These are phyloP conservation scores for Coleophora deauratella DNA, from an alignment of 2,888 invertebrate genomes.

Conservation along the genomic window DNA sequence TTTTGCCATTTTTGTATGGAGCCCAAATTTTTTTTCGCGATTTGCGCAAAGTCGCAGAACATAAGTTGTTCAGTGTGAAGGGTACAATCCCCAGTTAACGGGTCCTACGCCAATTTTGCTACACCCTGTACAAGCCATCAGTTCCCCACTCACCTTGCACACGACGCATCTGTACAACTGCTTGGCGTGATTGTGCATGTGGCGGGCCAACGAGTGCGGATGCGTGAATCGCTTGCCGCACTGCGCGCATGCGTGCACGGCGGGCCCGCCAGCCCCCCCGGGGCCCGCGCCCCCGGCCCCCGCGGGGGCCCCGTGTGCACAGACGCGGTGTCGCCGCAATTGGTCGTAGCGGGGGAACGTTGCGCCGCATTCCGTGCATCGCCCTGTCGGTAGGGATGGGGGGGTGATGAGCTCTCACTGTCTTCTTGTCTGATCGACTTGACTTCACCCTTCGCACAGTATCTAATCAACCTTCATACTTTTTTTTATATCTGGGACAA, in stretches of 20 bases:
- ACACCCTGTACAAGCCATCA: no score
- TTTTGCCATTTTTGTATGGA: no score
- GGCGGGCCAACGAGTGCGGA: constrained; percentile 58
- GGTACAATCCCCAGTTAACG: no score
- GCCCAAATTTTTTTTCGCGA: neutral
- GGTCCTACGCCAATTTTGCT: no score
- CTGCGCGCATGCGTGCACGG: constrained; percentile 48
- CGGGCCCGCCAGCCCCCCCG: constrained; percentile 1
- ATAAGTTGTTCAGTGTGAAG: no score
- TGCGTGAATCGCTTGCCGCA: constrained; percentile 62
- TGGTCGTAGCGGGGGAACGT: constrained; percentile 56
- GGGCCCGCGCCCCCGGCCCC: constrained; percentile 13
- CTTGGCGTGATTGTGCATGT: constrained; percentile 65
- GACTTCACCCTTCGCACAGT: neutral
- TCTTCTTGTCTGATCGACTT: neutral
- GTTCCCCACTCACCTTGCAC: constrained; percentile 40
- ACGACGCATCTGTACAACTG: constrained; percentile 67
- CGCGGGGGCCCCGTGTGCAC: constrained; percentile 30
- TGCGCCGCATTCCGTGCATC: constrained; percentile 46
- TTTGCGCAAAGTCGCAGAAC: no score
- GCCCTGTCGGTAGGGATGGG: constrained; percentile 28
- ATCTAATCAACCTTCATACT: no score
- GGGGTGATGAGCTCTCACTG: neutral
- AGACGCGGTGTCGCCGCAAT: constrained; percentile 48
- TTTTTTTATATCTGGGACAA: no score